Evolutionary conservation across 2,888 invertebrate genomes (phyloP).

Genomic region (Drosophila mimica): DNA sequence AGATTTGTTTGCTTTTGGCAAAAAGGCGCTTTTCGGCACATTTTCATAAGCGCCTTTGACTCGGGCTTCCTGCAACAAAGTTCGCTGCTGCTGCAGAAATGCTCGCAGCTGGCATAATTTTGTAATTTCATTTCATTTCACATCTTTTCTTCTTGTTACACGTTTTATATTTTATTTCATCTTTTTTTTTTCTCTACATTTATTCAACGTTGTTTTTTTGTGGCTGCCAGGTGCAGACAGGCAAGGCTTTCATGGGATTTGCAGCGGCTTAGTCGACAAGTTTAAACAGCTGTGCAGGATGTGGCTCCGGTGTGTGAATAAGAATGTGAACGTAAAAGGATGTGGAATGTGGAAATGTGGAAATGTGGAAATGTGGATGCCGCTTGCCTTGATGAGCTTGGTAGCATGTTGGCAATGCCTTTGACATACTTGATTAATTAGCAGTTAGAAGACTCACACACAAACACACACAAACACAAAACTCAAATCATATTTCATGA

Average conservation of each 20-base stretch:
- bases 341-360: conserved; percentile 5
- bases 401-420: conserved; percentile 51
- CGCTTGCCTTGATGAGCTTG: conserved; percentile 30
- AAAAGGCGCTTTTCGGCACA: conserved; percentile 23
- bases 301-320: conserved; percentile 24
- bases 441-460: conserved; percentile 29
- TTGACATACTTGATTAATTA: conserved; percentile 63
- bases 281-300: conserved; percentile 66
- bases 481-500: conserved; percentile 50
- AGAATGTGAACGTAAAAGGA: conserved; percentile 15
- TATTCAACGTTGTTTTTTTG: conserved; percentile 19
- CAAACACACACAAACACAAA: background rate
- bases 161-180: conserved; percentile 20
- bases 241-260: conserved; percentile 70
- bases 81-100: conserved; percentile 35
- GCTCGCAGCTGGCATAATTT: conserved; percentile 76
- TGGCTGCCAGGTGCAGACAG: conserved; percentile 71
- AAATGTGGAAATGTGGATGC: conserved; percentile 11
- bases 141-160: conserved; percentile 23
- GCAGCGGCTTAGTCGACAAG: conserved; percentile 70
- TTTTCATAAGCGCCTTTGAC: conserved; percentile 61
- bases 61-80: conserved; percentile 31
- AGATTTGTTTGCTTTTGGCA: conserved; percentile 52
- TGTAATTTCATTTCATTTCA: conserved; percentile 71
- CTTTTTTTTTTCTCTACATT: conserved; percentile 37